Evolutionary conservation across 2,888 invertebrate genomes (phyloP).

Genomic region (Drosophila birchii): DNA sequence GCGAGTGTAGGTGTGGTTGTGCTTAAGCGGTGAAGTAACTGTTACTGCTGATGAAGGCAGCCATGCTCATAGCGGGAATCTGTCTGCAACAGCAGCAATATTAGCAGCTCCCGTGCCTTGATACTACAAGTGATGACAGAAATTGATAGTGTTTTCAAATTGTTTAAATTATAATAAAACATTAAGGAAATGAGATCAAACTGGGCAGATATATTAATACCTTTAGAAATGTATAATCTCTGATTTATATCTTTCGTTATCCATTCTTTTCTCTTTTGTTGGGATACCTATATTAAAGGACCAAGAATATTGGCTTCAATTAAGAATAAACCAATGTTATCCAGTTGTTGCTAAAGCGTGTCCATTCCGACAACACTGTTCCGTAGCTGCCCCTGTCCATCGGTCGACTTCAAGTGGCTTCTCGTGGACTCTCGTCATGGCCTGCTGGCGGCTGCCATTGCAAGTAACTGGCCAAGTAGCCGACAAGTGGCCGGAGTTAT

Average conservation of each 20-base stretch:
- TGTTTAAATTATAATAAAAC: background rate
- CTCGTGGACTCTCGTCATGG: conserved; percentile 8
- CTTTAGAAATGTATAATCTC: too few species aligned
- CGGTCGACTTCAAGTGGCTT: conserved; percentile 12
- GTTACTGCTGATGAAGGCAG: conserved; percentile 61
- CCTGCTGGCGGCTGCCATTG: conserved; percentile 31
- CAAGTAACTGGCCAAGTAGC: conserved; percentile 38
- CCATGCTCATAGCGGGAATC: conserved; percentile 21
- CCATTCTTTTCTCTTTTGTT: background rate
- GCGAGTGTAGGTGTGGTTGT: conserved; percentile 32
- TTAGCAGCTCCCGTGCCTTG: conserved; percentile 14
- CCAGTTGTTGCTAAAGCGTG: background rate
- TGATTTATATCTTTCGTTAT: background rate
- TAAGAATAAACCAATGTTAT: background rate
- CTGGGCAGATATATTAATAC: background rate
- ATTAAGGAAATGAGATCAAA: background rate
- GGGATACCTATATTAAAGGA: background rate
- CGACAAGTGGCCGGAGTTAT: conserved; percentile 35
- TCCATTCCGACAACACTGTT: background rate
- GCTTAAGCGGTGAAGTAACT: conserved; percentile 54
- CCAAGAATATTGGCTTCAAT: background rate
- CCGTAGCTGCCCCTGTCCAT: background rate
- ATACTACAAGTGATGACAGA: background rate
- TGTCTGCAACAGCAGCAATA: conserved; percentile 51
- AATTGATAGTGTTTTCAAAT: background rate